A percentile compares a stretch with the other conserved stretches of the same genome.
Conservation (phyloP, 2,888 invertebrate species). For the Theodoxus fluviatilis region DNA sequence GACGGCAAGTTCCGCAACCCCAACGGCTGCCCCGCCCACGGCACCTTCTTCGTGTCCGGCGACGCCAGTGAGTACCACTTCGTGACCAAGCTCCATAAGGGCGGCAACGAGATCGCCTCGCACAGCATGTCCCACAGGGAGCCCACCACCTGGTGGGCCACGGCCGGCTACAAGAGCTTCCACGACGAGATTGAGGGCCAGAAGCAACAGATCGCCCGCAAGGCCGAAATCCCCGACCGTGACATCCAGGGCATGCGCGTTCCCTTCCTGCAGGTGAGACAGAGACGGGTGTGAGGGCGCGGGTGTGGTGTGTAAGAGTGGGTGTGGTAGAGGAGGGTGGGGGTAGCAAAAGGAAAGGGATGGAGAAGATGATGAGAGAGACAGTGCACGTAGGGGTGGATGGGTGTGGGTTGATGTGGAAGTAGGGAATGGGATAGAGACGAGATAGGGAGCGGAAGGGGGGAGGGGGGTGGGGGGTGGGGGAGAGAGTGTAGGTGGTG, state of each 20-base stretch:
- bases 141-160: conserved; percentile 69
- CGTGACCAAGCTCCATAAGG: conserved; percentile 92
- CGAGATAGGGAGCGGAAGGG: no score
- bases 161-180: conserved; percentile 89
- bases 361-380: no score
- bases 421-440: no score
- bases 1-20: conserved; percentile 67
- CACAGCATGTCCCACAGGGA: conserved; percentile 77
- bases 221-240: conserved; percentile 79
- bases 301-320: no score
- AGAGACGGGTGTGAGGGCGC: no score
- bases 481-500: no score
- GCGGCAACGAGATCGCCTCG: conserved; percentile 96
- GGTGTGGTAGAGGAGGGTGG: no score
- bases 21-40: conserved; percentile 70
- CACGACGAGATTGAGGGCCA: conserved; percentile 91
- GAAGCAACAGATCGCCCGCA: conserved; percentile 83
- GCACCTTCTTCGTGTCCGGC: conserved; percentile 94
- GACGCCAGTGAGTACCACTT: conserved; percentile 99
- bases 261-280: conserved; percentile 75
- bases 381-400: no score
- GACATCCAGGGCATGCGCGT: conserved; percentile 89
- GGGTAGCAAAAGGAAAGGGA: no score
- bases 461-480: no score
- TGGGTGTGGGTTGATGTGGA: no score